These are phyloP conservation scores for Pseudanteris insignis DNA, from an alignment of 2,888 invertebrate genomes.

Conservation along the genomic window DNA sequence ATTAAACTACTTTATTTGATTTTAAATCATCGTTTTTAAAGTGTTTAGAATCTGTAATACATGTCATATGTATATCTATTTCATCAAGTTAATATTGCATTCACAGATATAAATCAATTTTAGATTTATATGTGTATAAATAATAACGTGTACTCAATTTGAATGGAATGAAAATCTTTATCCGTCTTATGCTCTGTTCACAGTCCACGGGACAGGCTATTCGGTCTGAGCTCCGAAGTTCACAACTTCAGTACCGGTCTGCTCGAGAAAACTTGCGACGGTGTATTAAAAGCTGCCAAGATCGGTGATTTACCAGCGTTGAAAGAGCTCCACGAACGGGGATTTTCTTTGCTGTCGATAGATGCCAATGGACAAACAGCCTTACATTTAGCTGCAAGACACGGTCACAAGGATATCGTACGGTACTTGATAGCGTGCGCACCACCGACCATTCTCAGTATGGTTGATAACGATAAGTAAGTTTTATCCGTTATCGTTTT, in stretches of 20 bases:
- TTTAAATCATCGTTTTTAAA: too few species aligned
- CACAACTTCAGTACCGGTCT: slow-evolving; percentile 72
- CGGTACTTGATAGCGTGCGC: slow-evolving; percentile 88
- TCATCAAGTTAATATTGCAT: too few species aligned
- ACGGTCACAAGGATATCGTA: slow-evolving; percentile 89
- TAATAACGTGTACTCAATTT: too few species aligned
- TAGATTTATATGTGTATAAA: too few species aligned
- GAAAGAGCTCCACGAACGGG: slow-evolving; percentile 83
- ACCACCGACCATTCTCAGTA: slow-evolving; percentile 83
- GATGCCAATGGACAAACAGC: slow-evolving; percentile 89
- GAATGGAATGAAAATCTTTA: too few species aligned
- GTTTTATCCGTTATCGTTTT: slow-evolving; percentile 54
- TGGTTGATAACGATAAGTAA: slow-evolving; percentile 86
- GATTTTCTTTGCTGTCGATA: slow-evolving; percentile 83
- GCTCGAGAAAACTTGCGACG: slow-evolving; percentile 84
- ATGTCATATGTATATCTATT: too few species aligned
- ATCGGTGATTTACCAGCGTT: slow-evolving; percentile 82
- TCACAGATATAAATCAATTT: too few species aligned
- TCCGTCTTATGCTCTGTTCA: slow-evolving; percentile 32
- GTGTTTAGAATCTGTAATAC: too few species aligned
- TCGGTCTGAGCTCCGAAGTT: slow-evolving; percentile 61
- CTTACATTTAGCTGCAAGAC: slow-evolving; percentile 86
- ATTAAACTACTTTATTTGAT: too few species aligned
- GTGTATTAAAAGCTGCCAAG: slow-evolving; percentile 84
- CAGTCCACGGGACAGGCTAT: slow-evolving; percentile 63